Base-by-base conservation (phyloP, 2,797 vertebrate species). In the Sebastes taczanowskii region DNA sequence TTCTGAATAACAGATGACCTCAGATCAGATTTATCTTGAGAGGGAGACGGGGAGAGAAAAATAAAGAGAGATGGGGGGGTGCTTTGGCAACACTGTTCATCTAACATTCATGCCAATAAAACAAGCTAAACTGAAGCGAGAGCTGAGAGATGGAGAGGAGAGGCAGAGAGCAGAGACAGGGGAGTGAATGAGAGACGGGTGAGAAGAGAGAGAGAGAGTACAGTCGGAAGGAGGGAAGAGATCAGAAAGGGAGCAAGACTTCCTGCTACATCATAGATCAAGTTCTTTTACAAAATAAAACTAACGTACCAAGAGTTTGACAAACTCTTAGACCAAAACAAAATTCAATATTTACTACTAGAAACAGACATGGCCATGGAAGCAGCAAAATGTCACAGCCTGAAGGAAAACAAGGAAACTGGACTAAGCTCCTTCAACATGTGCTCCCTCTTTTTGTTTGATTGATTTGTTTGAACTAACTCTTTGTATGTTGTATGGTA, bases 1-100 rank as follows among this genome's bases (percentile, higher is more conserved):
- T 90, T 93, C 89, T 93, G 88, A 93, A 93, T 92, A 94, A 91
- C 92, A 91, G 85, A 94, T 91, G 88, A 92, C 92, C 90, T 91
- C 88, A 90, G 92, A 93, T 94, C 89, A 88, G 93, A 94, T 94
- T 94, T 91, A 88, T 92, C 89, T 74, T 82, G 61, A 83, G 84
- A 88, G 73, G 78, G 88, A 89, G 81, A 85, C 16, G 65, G 76
- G 64, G 67, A 77, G 79, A 73, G 68, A 82, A 78, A 49, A 73
- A 80, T 80, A 87, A 80, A 86, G 77, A 78, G 82, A 78, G 82
- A 86, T 71, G 49, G 69, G 49, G 69, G 46, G 81, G 71, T 71
- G 72, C 78, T 86, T 89, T 92, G 89, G 91, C 92, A 91, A 73
- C 77, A 80, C 72, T 81, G 66, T 87, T 89, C 86, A 88, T 92